A percentile compares a stretch with the other conserved stretches of the same genome.
phyloP scores from a whole-genome alignment of 1,140 invertebrate genomes.

The Andrena cerasifolii region DNA sequence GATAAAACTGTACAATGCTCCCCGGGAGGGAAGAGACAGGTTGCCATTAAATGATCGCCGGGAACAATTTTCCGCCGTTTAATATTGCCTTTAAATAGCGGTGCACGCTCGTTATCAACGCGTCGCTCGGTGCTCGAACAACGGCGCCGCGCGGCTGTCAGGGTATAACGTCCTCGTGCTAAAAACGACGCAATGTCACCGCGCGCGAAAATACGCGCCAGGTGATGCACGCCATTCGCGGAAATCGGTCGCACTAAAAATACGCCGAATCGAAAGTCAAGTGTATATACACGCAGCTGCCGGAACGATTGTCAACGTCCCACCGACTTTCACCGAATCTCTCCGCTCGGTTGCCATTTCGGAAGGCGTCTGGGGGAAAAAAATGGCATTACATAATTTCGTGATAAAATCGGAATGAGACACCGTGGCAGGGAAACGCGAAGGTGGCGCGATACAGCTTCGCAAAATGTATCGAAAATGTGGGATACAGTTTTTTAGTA shows the following conservation, averaged over 20 bases:
- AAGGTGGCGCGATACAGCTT: no score
- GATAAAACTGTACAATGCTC: neutral
- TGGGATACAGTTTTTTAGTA: no score
- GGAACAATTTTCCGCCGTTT: neutral
- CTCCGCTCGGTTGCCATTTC: no score
- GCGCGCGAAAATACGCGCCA: conserved; percentile 69
- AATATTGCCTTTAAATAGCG: neutral
- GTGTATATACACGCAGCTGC: conserved; percentile 46
- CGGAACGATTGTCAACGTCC: conserved; percentile 15
- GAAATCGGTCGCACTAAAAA: conserved; percentile 73
- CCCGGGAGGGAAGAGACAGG: no score
- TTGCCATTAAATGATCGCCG: conserved; percentile 8
- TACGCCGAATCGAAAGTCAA: conserved; percentile 67
- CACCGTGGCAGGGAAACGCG: no score
- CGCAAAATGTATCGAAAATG: no score
- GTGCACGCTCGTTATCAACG: neutral
- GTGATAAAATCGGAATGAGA: no score
- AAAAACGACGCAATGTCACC: conserved; percentile 77
- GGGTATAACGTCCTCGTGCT: conserved; percentile 74
- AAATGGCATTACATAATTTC: no score
- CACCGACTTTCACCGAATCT: neutral
- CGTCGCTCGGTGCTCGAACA: neutral
- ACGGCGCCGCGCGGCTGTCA: neutral
- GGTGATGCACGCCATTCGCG: conserved; percentile 73
- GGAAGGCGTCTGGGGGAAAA: no score